Base-by-base conservation (phyloP, 2,113 vertebrate species). In the Conger conger region DNA sequence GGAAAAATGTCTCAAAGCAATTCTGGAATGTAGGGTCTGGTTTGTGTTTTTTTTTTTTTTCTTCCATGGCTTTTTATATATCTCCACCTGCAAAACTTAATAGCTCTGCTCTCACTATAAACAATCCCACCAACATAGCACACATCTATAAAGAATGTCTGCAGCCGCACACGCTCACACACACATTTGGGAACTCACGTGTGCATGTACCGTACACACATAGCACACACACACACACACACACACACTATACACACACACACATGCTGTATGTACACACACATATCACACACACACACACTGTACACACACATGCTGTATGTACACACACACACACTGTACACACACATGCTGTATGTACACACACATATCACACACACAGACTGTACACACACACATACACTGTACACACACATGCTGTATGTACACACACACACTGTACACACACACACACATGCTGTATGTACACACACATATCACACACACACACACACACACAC, bases 11-110 rank as follows among this genome's bases (percentile, higher is more conserved):
- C 42, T 45, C 77, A 20, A 42, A 79, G 77, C 27, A 7, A 37
- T 80, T 80, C 42, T 30, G n/a, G 79, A 80, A 80, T 27, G 38
- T 45, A 42, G 38, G 79, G 38, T 37, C 38, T 80, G 79, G 79
- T 79, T 68, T 68, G 60, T 80, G 79, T 80, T 80, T 45, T 80
- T n/a, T 80, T 73, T 63, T 73, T 73, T 33, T 33, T 73, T 73
- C 30, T 40, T 80, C 1, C 18, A 27, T 63, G 23, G 57, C 38
- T 27, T 80, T 80, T 40, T 80, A n/a, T 42, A 40, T 16, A 80
- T 80, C 79, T 40, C 77, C 77, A 40, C 77, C 77, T 40, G 38
- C 42, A 40, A 45, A 42, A 38, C 38, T 40, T 80, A 50, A 38
- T 79, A 45, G 27, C 38, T 73, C 68, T 73, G 68, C 68, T n/a